Percentiles rank a stretch among this genome's conserved stretches.
Evolutionary conservation across 2,797 vertebrate species (phyloP).

Genomic region (Sebastes hopkinsi): DNA sequence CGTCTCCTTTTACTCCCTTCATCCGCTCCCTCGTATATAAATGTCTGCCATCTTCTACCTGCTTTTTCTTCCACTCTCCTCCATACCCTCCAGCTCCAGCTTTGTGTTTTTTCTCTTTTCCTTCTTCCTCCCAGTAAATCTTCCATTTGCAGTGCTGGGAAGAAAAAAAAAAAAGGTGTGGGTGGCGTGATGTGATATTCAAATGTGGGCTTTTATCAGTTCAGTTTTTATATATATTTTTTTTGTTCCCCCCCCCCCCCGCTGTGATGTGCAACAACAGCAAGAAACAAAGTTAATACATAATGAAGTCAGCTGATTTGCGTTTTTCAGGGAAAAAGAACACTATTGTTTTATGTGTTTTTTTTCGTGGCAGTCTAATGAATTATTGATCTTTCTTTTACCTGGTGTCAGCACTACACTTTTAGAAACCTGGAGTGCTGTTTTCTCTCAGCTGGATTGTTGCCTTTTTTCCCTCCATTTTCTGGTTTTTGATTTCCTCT

Average conservation of each 20-base stretch:
- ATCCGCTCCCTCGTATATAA: slow-evolving; percentile 33
- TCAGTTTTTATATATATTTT: slow-evolving; percentile 31
- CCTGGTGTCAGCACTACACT: slow-evolving; percentile 69
- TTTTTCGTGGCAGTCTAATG: slow-evolving; percentile 75
- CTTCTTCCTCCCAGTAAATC: neutral
- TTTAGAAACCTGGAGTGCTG: slow-evolving; percentile 57
- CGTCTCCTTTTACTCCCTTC: slow-evolving; percentile 5
- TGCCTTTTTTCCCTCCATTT: neutral
- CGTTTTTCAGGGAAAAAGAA: slow-evolving; percentile 69
- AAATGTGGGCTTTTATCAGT: slow-evolving; percentile 59
- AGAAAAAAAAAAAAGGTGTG: slow-evolving; percentile 35
- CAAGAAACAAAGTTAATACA: slow-evolving; percentile 59
- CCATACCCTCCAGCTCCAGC: slow-evolving; percentile 1
- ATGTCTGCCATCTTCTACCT: slow-evolving; percentile 20
- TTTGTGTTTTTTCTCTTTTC: slow-evolving; percentile 1
- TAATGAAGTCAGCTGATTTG: slow-evolving; percentile 75
- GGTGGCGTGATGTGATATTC: slow-evolving; percentile 54
- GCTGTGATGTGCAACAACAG: slow-evolving; percentile 30
- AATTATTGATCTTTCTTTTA: slow-evolving; percentile 83
- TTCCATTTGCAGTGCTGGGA: slow-evolving; percentile 42
- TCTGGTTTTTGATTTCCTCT: neutral
- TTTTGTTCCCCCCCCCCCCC: neutral
- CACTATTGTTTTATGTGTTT: slow-evolving; percentile 72
- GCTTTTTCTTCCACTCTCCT: neutral
- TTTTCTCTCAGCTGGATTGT: slow-evolving; percentile 33